Evolutionary conservation across 2,888 invertebrate species (phyloP).

Genomic region (Dryomyza anilis): DNA sequence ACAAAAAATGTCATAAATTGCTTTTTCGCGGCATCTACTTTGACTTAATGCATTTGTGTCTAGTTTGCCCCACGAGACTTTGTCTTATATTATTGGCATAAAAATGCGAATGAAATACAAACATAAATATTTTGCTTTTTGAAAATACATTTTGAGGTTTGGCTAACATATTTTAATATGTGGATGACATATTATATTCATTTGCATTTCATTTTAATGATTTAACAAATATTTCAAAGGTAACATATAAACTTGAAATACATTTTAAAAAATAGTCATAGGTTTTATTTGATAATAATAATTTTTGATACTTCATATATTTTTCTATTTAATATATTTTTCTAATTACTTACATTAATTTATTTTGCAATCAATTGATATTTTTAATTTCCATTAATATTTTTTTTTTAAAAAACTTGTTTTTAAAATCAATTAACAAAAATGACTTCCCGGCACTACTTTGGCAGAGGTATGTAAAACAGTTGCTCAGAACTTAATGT

Average conservation of each 20-base stretch:
- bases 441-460: conserved; percentile 62
- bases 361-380: neutral
- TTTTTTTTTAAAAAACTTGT: conserved; percentile 12
- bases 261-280: no score
- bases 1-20: no score
- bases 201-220: neutral
- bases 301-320: neutral
- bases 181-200: neutral
- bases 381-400: neutral
- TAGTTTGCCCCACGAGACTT: neutral
- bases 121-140: neutral
- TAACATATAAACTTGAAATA: neutral
- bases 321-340: conserved; percentile 3
- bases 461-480: conserved; percentile 57
- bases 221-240: neutral
- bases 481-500: neutral
- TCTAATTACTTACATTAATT: neutral
- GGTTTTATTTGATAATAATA: no score
- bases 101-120: neutral
- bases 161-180: no score
- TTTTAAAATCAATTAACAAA: conserved; percentile 41
- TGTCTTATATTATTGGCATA: neutral
- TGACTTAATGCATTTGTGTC: neutral
- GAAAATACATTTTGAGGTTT: neutral
- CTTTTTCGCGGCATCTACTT: no score